Evolutionary conservation across 2,888 invertebrate species (phyloP).

Genomic region (Drosophila kuntzei): DNA sequence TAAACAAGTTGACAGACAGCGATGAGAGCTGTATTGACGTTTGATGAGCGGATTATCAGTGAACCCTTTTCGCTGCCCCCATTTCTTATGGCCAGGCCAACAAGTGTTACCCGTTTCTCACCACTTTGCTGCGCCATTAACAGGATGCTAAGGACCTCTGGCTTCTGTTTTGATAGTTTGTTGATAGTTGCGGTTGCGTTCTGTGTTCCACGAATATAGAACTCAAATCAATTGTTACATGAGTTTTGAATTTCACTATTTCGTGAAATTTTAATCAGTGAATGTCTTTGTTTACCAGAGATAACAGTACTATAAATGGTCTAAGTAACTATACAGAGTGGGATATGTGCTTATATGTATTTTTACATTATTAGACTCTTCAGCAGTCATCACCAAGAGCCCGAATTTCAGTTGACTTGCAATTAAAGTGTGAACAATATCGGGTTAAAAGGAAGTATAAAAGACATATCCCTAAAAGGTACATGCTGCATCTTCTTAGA

Average conservation of each 20-base stretch:
- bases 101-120: conserved; percentile 50
- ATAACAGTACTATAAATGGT: too few relatives aligned
- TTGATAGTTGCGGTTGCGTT: conserved; percentile 11
- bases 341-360: too few relatives aligned
- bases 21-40: conserved; percentile 72
- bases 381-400: not conserved
- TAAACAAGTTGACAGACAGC: conserved; percentile 73
- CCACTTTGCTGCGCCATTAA: conserved; percentile 21
- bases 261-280: not conserved
- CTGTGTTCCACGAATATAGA: not conserved
- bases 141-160: conserved; percentile 15
- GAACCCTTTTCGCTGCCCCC: conserved; percentile 19
- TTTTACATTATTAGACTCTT: too few relatives aligned
- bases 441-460: too few relatives aligned
- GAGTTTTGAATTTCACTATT: not conserved
- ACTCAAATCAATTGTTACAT: conserved; percentile 1
- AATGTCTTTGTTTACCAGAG: not conserved
- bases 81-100: conserved; percentile 28
- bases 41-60: conserved; percentile 81
- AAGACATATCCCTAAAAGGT: too few relatives aligned
- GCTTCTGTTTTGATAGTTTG: not conserved
- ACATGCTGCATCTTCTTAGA: too few relatives aligned
- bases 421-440: too few relatives aligned
- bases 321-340: too few relatives aligned
- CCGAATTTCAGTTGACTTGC: not conserved